A percentile compares a stretch with the other conserved stretches of the same genome.
These are phyloP conservation scores for Aurelia coerulea DNA, from an alignment of 30 jellyfish, hydroid and myxozoan genomes.

Conservation along the genomic window DNA sequence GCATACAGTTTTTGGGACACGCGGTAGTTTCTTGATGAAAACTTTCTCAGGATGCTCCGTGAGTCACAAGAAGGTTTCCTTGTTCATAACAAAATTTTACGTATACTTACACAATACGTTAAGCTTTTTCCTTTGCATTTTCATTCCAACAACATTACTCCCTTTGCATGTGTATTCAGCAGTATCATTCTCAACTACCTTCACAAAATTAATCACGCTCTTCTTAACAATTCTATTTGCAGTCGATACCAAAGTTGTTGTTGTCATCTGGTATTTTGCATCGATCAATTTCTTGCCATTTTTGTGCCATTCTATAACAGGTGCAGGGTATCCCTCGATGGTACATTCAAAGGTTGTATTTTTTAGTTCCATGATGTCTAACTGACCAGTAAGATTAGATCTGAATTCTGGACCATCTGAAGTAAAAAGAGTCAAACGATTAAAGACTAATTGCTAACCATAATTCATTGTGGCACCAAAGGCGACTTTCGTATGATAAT, in stretches of 20 bases:
- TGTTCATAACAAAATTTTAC: too few species aligned
- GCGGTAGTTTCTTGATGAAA: too few species aligned
- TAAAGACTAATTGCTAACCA: too few species aligned
- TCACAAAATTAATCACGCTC: slow-evolving; percentile 13
- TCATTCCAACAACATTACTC: slow-evolving; percentile 11
- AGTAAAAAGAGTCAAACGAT: neutral
- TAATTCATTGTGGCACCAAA: too few species aligned
- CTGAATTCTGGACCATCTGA: slow-evolving; percentile 70
- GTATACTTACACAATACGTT: slow-evolving; percentile 60
- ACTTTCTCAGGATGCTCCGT: too few species aligned
- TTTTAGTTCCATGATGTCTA: slow-evolving; percentile 5
- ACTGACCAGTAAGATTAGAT: slow-evolving; percentile 36
- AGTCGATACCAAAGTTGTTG: neutral
- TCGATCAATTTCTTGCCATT: slow-evolving; percentile 14
- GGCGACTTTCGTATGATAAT: too few species aligned
- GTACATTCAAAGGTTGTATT: slow-evolving; percentile 46
- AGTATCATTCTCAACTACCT: slow-evolving; percentile 55
- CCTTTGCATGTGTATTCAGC: slow-evolving; percentile 62
- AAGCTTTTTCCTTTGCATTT: neutral
- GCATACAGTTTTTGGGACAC: too few species aligned
- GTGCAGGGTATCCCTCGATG: slow-evolving; percentile 66
- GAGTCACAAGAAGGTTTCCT: too few species aligned
- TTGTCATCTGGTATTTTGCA: neutral
- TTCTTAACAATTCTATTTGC: slow-evolving; percentile 17
- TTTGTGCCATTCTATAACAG: slow-evolving; percentile 48